phyloP scores from a whole-genome alignment of 2,888 invertebrate genomes.

The Leptinotarsa haldemani region DNA sequence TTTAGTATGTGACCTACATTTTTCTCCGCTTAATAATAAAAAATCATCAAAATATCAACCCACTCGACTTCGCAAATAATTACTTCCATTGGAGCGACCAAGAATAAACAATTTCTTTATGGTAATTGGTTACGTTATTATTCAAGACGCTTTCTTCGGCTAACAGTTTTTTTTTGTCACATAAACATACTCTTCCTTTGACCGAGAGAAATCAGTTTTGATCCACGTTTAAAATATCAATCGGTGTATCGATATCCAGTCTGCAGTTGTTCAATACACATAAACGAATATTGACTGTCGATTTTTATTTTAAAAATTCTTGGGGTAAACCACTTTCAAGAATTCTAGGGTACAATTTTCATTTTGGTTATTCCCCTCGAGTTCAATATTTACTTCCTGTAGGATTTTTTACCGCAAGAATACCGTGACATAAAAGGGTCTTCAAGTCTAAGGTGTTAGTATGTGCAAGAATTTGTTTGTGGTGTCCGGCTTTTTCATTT shows the following conservation, averaged over 20 bases:
- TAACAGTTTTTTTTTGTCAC: constrained; percentile 50
- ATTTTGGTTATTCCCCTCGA: constrained; percentile 22
- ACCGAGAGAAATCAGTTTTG: constrained; percentile 27
- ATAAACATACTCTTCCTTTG: constrained; percentile 36
- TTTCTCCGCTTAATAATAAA: neutral
- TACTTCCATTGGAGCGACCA: neutral
- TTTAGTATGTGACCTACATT: constrained; percentile 4
- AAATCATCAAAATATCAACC: constrained; percentile 13
- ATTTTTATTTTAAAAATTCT: neutral
- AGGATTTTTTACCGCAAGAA: constrained; percentile 41
- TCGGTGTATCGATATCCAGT: neutral
- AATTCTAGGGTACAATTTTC: neutral
- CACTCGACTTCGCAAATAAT: constrained; percentile 7
- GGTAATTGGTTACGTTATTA: constrained; percentile 43
- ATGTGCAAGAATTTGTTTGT: constrained; percentile 35
- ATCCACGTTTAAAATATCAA: constrained; percentile 30
- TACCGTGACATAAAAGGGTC: constrained; percentile 35
- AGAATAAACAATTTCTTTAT: constrained; percentile 29
- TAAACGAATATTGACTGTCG: neutral
- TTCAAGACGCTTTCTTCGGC: constrained; percentile 50
- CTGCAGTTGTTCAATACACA: neutral
- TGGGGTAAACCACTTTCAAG: neutral
- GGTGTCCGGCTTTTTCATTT: constrained; percentile 32
- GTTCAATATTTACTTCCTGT: constrained; percentile 44
- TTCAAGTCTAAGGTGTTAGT: constrained; percentile 35